These are phyloP conservation scores for Mystacornis crossleyi DNA, from an alignment of 2,113 vertebrate species.

Conservation along the genomic window DNA sequence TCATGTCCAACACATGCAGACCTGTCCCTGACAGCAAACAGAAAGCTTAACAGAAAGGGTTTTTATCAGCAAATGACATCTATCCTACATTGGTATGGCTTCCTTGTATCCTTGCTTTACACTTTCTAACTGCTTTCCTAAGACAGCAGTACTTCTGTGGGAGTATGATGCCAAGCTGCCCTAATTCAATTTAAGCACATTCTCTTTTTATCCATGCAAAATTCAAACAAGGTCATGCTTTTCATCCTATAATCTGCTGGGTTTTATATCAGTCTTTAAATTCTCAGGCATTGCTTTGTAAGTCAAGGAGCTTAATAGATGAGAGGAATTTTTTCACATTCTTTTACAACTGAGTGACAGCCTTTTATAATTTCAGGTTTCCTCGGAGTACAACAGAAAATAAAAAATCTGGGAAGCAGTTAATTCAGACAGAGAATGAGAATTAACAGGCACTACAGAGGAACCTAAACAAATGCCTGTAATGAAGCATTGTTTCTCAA, in stretches of 20 bases:
- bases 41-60: neutral
- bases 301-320: neutral
- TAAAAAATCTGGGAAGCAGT: neutral
- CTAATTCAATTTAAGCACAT: conserved; percentile 13
- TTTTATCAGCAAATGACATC: neutral
- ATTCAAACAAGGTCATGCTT: conserved; percentile 2
- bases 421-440: neutral
- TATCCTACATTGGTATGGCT: neutral
- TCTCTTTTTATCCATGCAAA: conserved; percentile 1
- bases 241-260: conserved; percentile 21
- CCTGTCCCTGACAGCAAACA: neutral
- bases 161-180: neutral
- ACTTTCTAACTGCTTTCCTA: neutral
- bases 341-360: neutral
- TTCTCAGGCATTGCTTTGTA: neutral
- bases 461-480: neutral
- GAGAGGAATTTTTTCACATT: neutral
- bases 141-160: neutral
- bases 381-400: neutral
- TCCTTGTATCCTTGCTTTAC: neutral
- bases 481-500: neutral
- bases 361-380: neutral
- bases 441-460: neutral
- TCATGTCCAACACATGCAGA: neutral
- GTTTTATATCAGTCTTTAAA: neutral